These are phyloP conservation scores for Drosophila takahashii DNA, from an alignment of 1,140 invertebrate species.

Conservation along the genomic window DNA sequence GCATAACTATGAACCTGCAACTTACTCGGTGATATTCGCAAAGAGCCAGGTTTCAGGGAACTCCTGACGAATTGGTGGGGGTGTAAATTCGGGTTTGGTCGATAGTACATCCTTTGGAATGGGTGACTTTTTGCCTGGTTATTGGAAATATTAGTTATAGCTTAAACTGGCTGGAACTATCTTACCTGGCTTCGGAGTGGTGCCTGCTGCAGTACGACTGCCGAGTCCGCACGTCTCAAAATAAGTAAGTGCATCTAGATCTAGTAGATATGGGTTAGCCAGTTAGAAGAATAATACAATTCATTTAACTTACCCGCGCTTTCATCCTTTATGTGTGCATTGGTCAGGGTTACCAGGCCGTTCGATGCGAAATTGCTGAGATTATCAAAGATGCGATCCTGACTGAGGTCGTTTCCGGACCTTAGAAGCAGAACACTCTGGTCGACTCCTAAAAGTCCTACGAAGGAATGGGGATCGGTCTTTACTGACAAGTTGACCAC, in stretches of 20 bases:
- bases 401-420: constrained; percentile 86
- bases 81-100: background rate
- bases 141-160: background rate
- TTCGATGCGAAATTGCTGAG: constrained; percentile 57
- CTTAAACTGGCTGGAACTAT: background rate
- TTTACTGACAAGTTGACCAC: constrained; percentile 89
- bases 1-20: background rate
- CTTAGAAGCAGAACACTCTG: constrained; percentile 93
- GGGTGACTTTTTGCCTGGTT: background rate
- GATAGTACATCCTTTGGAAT: background rate
- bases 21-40: constrained; percentile 22
- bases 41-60: constrained; percentile 31
- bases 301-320: background rate
- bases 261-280: background rate
- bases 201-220: background rate
- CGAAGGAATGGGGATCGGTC: constrained; percentile 92
- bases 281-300: background rate
- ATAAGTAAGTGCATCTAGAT: background rate
- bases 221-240: background rate
- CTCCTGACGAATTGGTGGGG: background rate
- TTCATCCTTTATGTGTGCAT: constrained; percentile 65
- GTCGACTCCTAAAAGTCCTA: constrained; percentile 94
- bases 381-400: constrained; percentile 76
- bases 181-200: background rate
- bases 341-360: constrained; percentile 71